Percentiles rank a stretch among this genome's conserved stretches.
Evolutionary conservation across 1,140 invertebrate species (phyloP).

Genomic region (Archivesica marissinica): DNA sequence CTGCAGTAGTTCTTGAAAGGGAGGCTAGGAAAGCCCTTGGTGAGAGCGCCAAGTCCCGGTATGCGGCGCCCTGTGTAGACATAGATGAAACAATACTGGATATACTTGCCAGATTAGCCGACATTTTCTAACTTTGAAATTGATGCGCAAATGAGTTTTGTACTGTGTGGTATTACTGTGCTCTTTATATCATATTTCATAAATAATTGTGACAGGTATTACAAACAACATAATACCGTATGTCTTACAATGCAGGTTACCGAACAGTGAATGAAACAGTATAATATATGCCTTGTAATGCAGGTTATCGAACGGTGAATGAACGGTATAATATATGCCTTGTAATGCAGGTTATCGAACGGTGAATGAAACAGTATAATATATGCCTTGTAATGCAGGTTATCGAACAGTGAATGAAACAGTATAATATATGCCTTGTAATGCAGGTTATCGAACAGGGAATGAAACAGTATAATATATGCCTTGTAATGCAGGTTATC

Average conservation of each 20-base stretch:
- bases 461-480: too few species aligned
- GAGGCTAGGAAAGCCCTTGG: constrained; percentile 67
- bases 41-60: constrained; percentile 56
- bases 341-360: too few species aligned
- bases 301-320: too few species aligned
- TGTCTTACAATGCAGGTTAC: neutral
- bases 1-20: constrained; percentile 72
- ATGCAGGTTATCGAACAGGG: too few species aligned
- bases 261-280: neutral
- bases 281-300: too few species aligned
- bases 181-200: neutral
- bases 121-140: constrained; percentile 65
- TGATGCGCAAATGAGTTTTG: neutral
- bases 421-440: too few species aligned
- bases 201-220: neutral
- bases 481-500: too few species aligned
- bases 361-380: too few species aligned
- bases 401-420: too few species aligned
- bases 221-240: neutral
- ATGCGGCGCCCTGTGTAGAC: constrained; percentile 68
- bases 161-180: neutral
- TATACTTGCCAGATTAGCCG: constrained; percentile 77
- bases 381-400: too few species aligned
- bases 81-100: constrained; percentile 75
- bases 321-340: too few species aligned